Base-by-base conservation (phyloP, 2,113 vertebrate genomes). In the Scalopus aquaticus region DNA sequence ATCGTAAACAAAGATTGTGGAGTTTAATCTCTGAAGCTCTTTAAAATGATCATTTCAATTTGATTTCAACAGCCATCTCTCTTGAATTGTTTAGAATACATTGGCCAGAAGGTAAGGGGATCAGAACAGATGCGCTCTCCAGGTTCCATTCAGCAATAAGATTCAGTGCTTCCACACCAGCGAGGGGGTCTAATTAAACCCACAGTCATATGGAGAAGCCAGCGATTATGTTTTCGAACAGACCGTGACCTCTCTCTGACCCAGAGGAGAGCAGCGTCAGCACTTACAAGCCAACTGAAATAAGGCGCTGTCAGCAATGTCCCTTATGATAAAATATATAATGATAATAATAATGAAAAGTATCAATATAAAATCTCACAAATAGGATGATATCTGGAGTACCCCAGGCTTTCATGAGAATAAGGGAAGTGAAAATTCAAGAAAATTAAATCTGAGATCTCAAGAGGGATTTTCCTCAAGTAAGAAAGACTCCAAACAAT, bases 181-280 rank as follows among this genome's bases (percentile, higher is more conserved):
- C 7, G 37, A 5, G 58, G 80, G 78, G 81, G 22, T 76, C 88
- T 95, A 94, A 89, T 96, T 96, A 96, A 96, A 88, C 91, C 70
- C 95, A 92, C 76, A 83, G 58, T 96, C 85, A 72, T 77, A 95
- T 64, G 91, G 88, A 28, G 13, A 91, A 86, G 91, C 73, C 54
- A 80, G 95, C 1, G 6, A 96, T 96, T 87, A 64, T 24, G 37
- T 67, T 96, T 96, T 83, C 72, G 80, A 97, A 91, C 87, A 96
- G 95, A 85, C 93, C 67, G 70, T 92, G 95, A 96, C 96, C 96
- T 96, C 89, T 77, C 39, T 62, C 58, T 96, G 96, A 97, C 96
- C 93, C 94, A 90, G 65, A 88, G 81, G 85, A 88, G 30, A 80
- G 79, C 87, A 65, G 82, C 79, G 54, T 96, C 94, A 96, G 93